Evolutionary conservation across 1,140 invertebrate species (phyloP).

Genomic region (Trachymyrmex cornetzi): DNA sequence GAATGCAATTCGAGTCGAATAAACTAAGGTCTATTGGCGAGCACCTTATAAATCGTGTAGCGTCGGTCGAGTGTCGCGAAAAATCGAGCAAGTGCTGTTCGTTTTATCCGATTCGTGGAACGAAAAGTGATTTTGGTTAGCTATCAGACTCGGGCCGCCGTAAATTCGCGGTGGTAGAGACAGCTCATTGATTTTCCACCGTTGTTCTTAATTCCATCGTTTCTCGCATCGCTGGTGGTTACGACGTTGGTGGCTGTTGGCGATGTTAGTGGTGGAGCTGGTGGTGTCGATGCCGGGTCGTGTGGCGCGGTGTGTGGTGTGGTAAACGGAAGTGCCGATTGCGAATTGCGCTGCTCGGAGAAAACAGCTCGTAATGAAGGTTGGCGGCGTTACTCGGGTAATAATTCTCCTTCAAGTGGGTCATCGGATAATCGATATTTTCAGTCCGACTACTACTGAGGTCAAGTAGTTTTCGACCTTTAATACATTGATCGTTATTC

Average conservation of each 20-base stretch:
- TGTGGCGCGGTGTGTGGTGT: conserved; percentile 17
- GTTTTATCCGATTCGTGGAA: conserved; percentile 31
- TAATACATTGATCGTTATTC: conserved; percentile 50
- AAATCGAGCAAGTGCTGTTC: conserved; percentile 24
- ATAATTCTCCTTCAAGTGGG: conserved; percentile 59
- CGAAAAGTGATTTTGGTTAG: conserved; percentile 48
- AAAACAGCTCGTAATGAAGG: conserved; percentile 70
- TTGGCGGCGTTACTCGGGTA: conserved; percentile 48
- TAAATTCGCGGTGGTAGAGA: conserved; percentile 49
- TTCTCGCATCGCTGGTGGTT: conserved; percentile 17
- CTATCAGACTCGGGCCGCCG: conserved; percentile 38
- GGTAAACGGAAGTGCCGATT: conserved; percentile 26
- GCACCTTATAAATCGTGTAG: conserved; percentile 49
- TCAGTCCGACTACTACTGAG: conserved; percentile 24
- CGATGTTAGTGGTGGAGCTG: not conserved
- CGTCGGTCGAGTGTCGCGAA: conserved; percentile 1
- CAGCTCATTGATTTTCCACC: conserved; percentile 65
- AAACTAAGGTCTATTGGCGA: conserved; percentile 35
- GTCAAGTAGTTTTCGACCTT: conserved; percentile 67
- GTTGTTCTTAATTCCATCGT: conserved; percentile 64
- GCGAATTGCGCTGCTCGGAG: conserved; percentile 40
- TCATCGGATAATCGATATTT: conserved; percentile 76
- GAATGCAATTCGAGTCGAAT: conserved; percentile 13
- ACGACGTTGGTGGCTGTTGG: conserved; percentile 2
- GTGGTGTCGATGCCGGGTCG: not conserved